Percentiles rank a stretch among this genome's conserved stretches.
Conservation (phyloP, 2,113 vertebrate genomes). For the Hemibates koningsi region DNA sequence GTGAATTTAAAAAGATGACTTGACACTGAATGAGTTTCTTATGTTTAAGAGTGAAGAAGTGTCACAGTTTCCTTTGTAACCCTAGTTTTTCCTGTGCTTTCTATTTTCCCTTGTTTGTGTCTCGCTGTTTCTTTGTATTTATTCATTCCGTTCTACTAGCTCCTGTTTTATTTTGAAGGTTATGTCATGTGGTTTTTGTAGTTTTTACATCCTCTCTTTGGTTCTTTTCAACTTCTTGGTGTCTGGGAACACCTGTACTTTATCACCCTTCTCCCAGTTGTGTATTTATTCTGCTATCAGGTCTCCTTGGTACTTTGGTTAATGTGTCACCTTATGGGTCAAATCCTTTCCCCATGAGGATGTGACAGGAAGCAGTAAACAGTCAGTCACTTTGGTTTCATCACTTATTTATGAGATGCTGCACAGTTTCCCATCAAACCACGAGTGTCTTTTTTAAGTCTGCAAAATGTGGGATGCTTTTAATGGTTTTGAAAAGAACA, state of each 20-base stretch:
- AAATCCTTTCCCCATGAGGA: neutral
- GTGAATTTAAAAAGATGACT: neutral
- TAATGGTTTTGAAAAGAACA: neutral
- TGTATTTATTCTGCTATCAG: neutral
- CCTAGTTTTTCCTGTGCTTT: neutral
- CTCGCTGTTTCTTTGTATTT: neutral
- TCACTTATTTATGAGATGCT: neutral
- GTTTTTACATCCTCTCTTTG: neutral
- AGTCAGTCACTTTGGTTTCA: neutral
- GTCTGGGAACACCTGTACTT: neutral
- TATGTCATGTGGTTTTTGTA: neutral
- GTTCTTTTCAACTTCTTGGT: neutral
- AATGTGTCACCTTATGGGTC: neutral
- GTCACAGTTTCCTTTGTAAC: neutral
- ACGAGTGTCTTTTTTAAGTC: neutral
- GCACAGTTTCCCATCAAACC: neutral
- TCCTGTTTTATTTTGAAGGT: neutral
- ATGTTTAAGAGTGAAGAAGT: neutral
- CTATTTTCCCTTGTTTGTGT: neutral
- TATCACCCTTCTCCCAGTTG: neutral
- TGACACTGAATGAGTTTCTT: neutral
- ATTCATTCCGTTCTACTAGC: neutral
- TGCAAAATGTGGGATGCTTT: neutral
- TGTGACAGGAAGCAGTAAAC: neutral
- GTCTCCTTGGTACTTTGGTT: neutral